phyloP scores from a whole-genome alignment of 2,113 vertebrate genomes.

The Apistogramma diplotaenia region DNA sequence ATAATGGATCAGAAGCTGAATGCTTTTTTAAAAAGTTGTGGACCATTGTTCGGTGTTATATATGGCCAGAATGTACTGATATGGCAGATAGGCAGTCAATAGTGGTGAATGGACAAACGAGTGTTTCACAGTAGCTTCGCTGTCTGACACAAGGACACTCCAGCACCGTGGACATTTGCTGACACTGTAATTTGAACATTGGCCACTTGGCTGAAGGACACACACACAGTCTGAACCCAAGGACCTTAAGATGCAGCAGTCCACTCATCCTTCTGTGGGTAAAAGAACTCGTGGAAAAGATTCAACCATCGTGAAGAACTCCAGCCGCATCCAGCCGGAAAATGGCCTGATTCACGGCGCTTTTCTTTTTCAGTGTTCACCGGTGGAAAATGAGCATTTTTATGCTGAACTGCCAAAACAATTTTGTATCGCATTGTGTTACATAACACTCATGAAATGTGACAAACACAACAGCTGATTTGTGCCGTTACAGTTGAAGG shows the following conservation, averaged over 20 bases:
- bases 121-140: neutral
- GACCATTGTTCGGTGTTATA: neutral
- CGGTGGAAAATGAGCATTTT: neutral
- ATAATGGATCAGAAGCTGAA: neutral
- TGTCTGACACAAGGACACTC: neutral
- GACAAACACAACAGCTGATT: neutral
- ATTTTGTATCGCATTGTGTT: neutral
- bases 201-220: slow-evolving; percentile 8
- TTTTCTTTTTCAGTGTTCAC: neutral
- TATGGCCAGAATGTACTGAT: neutral
- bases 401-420: neutral
- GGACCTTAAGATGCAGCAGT: neutral
- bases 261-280: neutral
- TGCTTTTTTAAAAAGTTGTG: neutral
- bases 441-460: neutral
- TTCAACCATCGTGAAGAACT: neutral
- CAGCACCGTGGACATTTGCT: slow-evolving; percentile 13
- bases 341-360: neutral
- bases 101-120: neutral
- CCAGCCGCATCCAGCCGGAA: neutral
- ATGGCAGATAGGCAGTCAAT: neutral
- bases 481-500: neutral
- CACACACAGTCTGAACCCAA: neutral
- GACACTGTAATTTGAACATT: slow-evolving; percentile 10
- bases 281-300: neutral